A percentile compares a stretch with the other conserved stretches of the same genome.
Conservation (phyloP, 2,113 vertebrate species). For the Tragelaphus strepsiceros region DNA sequence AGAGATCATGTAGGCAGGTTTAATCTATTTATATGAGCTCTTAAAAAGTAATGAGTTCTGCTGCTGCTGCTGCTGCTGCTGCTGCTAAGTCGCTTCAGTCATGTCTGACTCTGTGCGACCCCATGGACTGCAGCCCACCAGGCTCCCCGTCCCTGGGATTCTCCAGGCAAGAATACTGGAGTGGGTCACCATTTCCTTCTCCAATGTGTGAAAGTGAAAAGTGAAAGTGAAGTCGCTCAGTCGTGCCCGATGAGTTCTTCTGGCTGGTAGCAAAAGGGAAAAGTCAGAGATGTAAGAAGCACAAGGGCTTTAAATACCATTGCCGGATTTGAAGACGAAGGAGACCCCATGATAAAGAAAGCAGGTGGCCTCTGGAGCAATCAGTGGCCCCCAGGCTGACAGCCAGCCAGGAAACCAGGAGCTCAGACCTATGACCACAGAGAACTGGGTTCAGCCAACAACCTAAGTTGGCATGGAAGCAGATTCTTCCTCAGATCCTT, state of each 20-base stretch:
- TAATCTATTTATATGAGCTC: not conserved
- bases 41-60: not conserved
- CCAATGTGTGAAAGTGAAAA: too few relatives aligned
- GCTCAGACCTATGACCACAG: not conserved
- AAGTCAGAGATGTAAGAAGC: not conserved
- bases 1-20: not conserved
- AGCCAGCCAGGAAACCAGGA: not conserved
- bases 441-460: not conserved
- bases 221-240: too few relatives aligned
- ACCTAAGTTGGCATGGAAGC: not conserved
- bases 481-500: not conserved
- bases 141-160: too few relatives aligned
- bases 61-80: too few relatives aligned
- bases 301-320: not conserved
- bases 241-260: not conserved
- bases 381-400: not conserved
- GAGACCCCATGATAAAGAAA: not conserved
- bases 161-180: too few relatives aligned
- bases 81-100: too few relatives aligned
- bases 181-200: too few relatives aligned
- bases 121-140: too few relatives aligned
- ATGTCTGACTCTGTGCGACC: too few relatives aligned
- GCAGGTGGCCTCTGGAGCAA: not conserved
- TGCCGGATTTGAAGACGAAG: not conserved
- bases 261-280: not conserved